Percentiles rank a stretch among this genome's conserved stretches.
These are phyloP conservation scores for Xestia ashworthii DNA, from an alignment of 2,888 invertebrate genomes.

Conservation along the genomic window DNA sequence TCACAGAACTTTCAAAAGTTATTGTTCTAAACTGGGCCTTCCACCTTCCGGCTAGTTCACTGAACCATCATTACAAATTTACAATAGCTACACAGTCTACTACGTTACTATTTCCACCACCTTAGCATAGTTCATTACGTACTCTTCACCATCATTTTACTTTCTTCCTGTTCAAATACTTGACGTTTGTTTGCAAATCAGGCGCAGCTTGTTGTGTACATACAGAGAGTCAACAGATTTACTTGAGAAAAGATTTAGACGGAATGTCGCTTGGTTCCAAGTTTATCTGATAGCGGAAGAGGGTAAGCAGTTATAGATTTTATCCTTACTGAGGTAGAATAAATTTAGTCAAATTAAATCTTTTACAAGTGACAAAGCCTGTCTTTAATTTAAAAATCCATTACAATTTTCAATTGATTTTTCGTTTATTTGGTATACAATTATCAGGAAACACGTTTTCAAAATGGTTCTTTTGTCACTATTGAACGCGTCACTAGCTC, in stretches of 20 bases:
- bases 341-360: not conserved
- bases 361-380: not conserved
- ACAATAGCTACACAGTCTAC: not conserved
- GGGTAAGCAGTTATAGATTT: not conserved
- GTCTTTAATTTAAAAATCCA: not conserved
- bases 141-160: slow-evolving; percentile 30
- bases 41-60: not conserved
- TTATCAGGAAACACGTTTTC: not conserved
- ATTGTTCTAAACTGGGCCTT: not conserved
- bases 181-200: slow-evolving; percentile 50
- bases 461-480: slow-evolving; percentile 13
- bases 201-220: slow-evolving; percentile 50
- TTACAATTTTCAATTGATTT: not conserved
- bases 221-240: slow-evolving; percentile 39
- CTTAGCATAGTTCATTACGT: slow-evolving; percentile 17
- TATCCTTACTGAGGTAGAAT: slow-evolving; percentile 5
- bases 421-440: slow-evolving; percentile 4
- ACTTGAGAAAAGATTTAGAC: slow-evolving; percentile 42
- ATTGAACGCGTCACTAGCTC: slow-evolving; percentile 31
- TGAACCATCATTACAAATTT: not conserved
- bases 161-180: slow-evolving; percentile 44
- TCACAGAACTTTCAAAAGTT: not conserved
- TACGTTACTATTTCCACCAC: slow-evolving; percentile 10
- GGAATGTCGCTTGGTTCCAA: slow-evolving; percentile 11
- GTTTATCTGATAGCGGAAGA: slow-evolving; percentile 6